Evolutionary conservation across 2,797 vertebrate species (phyloP).

Genomic region (Hyperoplus lanceolatus): DNA sequence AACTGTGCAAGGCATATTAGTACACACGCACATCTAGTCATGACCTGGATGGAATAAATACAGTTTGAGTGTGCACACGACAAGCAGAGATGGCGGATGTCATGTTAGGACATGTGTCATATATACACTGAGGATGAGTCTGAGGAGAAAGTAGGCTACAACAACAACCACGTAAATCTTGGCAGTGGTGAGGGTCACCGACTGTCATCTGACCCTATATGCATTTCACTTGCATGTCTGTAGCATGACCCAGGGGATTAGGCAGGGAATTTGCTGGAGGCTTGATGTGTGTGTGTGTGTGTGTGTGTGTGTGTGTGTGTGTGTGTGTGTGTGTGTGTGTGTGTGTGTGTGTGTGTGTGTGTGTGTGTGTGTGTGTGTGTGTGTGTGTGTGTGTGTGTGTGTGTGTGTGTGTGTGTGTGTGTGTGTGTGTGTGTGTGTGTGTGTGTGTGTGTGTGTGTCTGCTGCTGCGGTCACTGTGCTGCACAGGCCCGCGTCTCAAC

Average conservation of each 20-base stretch:
- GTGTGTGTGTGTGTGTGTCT: background rate
- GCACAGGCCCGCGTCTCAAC: slow-evolving; percentile 71
- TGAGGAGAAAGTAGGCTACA: slow-evolving; percentile 7
- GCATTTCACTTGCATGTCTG: slow-evolving; percentile 60
- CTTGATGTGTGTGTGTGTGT: slow-evolving; percentile 36
- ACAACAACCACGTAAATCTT: slow-evolving; percentile 20
- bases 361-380: slow-evolving; percentile 30
- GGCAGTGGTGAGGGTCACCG: background rate
- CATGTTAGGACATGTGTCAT: background rate
- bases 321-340: slow-evolving; percentile 30
- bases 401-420: slow-evolving; percentile 36
- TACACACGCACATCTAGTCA: background rate
- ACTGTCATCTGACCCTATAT: slow-evolving; percentile 61
- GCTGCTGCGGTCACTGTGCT: slow-evolving; percentile 60
- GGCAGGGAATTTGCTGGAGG: slow-evolving; percentile 45
- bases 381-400: slow-evolving; percentile 34
- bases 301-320: slow-evolving; percentile 33
- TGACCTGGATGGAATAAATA: background rate
- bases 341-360: background rate
- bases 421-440: slow-evolving; percentile 33
- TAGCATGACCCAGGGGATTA: slow-evolving; percentile 72
- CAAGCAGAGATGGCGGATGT: background rate
- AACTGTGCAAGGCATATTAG: background rate
- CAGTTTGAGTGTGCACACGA: background rate
- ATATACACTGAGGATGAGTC: background rate